These are phyloP conservation scores for Rousettus madagascariensis DNA, from an alignment of 2,797 vertebrate genomes.

Conservation along the genomic window DNA sequence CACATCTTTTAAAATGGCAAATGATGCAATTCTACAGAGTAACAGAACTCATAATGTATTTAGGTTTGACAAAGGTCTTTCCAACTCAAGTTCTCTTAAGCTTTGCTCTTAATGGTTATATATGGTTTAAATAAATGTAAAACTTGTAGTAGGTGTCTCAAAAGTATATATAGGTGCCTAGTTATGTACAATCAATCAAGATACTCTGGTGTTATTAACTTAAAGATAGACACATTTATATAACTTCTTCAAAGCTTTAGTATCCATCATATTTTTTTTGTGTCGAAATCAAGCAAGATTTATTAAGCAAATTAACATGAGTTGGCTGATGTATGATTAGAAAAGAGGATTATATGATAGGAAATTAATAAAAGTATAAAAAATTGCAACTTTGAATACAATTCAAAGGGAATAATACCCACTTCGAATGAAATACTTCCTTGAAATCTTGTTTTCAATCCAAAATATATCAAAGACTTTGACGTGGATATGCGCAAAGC, in stretches of 20 bases:
- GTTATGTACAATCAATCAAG: background rate
- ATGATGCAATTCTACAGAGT: background rate
- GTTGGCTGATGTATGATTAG: background rate
- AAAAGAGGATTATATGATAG: slow-evolving; percentile 16
- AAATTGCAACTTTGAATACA: background rate
- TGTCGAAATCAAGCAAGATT: background rate
- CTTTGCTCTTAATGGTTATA: background rate
- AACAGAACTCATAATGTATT: background rate
- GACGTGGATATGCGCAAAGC: background rate
- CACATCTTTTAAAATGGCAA: background rate
- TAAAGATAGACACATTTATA: background rate
- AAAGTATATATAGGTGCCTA: background rate
- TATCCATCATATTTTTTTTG: background rate
- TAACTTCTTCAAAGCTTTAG: background rate
- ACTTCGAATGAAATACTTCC: slow-evolving; percentile 55
- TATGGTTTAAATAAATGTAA: background rate
- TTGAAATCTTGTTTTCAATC: slow-evolving; percentile 59
- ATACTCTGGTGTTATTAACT: background rate
- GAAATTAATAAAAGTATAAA: slow-evolving; percentile 53
- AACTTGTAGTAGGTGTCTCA: background rate
- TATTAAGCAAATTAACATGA: slow-evolving; percentile 31
- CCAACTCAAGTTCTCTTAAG: background rate
- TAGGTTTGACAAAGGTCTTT: background rate
- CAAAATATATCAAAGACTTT: slow-evolving; percentile 46
- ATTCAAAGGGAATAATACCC: slow-evolving; percentile 11